Base-by-base conservation (phyloP, 2,888 invertebrate genomes). In the Diabrotica balteata region DNA sequence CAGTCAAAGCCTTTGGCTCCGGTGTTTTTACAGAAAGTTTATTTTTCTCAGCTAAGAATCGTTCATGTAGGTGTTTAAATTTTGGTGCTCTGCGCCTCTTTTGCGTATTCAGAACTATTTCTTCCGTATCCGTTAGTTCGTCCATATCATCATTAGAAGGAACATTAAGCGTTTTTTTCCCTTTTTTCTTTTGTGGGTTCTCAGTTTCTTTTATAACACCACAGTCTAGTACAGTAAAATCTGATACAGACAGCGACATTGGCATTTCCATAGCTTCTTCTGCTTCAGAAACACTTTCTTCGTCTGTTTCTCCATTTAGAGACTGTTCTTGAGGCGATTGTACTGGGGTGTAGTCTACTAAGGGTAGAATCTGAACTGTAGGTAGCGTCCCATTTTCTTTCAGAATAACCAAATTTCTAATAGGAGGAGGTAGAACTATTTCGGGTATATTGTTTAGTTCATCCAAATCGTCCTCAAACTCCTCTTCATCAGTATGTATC, bases 311-410 rank as follows among this genome's bases (percentile, higher is more conserved):
- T 46, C 72, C 64, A 44, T 70, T 68, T 49, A 66, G 53, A 32
- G 72, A 68, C 42, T 63, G 47, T 43, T 70, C 67, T 43, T 65
- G 63, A 10, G 70, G 73, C 52, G 68, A 63, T 10, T 74, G 66
- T 8, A 73, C 70, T 59, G 79, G 76, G 45, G 74, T 74, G 46
- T 81, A 63, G 50, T 82, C 82, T 58, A 81, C 80, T 43, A 81
- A 52, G 17, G 85, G 83, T 73, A 86, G 79, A 45, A 86, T 86
- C 75, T 85, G 81, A 1, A 86, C 84, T 70, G 84, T 84, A 3
- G 85, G 84, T 22, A 77, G 60, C 0, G 77, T 73, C 47, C 74
- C 71, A 61, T 76, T 75, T 62, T 80, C 80, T 57, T 77, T 72
- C 4, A 77, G 52, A 11, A 80, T 59, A n/a, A 86, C 77, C 51